Conservation (phyloP, 2,888 invertebrate genomes). For the Drosophila quinaria region DNA sequence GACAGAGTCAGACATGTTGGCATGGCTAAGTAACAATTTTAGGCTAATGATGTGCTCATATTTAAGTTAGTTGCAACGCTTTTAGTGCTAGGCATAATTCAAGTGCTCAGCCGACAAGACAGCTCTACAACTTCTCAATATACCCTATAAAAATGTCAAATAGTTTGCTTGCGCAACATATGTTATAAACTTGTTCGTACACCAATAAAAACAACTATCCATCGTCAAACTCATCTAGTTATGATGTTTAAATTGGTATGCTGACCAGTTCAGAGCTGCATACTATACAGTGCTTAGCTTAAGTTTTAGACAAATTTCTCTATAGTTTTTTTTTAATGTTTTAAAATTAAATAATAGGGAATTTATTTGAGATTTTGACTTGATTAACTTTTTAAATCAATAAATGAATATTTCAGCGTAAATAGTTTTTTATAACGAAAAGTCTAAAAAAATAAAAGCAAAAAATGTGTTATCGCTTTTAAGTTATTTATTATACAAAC, state of each 20-base stretch:
- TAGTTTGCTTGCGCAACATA: not conserved
- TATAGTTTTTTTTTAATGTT: no score
- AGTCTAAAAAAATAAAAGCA: no score
- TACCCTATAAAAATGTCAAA: slow-evolving; percentile 35
- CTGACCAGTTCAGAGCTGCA: not conserved
- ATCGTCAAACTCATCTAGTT: not conserved
- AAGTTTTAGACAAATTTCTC: not conserved
- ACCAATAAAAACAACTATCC: not conserved
- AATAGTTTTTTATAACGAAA: no score
- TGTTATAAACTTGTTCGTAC: not conserved
- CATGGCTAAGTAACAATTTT: slow-evolving; percentile 79
- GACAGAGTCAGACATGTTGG: slow-evolving; percentile 18
- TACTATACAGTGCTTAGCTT: not conserved
- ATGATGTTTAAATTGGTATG: not conserved
- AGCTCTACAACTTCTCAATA: slow-evolving; percentile 15
- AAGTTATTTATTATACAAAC: no score
- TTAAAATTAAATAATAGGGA: no score
- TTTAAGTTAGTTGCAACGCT: slow-evolving; percentile 80
- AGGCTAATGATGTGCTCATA: slow-evolving; percentile 81
- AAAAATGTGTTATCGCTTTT: no score
- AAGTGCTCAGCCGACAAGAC: slow-evolving; percentile 26
- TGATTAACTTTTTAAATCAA: no score
- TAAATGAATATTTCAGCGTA: no score
- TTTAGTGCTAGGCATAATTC: slow-evolving; percentile 79
- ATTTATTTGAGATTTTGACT: no score